These are phyloP conservation scores for Gila robusta DNA, from an alignment of 2,797 vertebrate genomes.

Conservation along the genomic window DNA sequence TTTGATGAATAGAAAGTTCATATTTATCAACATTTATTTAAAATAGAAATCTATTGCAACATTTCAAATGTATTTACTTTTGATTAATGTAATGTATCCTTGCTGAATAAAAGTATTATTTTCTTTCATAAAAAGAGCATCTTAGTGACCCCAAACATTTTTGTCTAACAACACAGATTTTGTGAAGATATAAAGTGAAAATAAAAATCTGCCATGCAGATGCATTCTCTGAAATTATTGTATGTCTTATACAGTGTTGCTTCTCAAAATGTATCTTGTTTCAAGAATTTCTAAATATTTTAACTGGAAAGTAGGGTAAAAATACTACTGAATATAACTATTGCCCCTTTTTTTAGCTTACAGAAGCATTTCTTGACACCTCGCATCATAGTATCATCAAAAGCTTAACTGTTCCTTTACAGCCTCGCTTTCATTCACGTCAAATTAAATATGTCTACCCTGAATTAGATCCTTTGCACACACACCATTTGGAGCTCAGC, in stretches of 20 bases:
- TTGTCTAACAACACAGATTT: background rate
- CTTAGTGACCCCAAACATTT: background rate
- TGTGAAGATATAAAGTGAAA: background rate
- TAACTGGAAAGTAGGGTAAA: background rate
- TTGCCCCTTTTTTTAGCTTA: background rate
- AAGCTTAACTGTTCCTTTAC: background rate
- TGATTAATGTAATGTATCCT: background rate
- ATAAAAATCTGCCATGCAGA: background rate
- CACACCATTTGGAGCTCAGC: slow-evolving; percentile 16
- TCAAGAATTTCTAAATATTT: background rate
- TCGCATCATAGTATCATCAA: background rate
- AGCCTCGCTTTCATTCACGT: slow-evolving; percentile 13
- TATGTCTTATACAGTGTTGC: background rate
- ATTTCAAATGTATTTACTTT: background rate
- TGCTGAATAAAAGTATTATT: background rate
- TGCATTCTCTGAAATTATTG: background rate
- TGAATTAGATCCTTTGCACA: background rate
- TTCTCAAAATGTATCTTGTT: background rate
- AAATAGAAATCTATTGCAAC: background rate
- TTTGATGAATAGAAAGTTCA: background rate
- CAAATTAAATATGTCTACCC: background rate
- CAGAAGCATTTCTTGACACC: background rate
- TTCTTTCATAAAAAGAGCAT: background rate
- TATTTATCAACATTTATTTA: background rate
- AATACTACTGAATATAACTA: background rate